phyloP scores from a whole-genome alignment of 37 sponge, comb jelly and placozoan species.

The Chondrilla cf. caribensis region DNA sequence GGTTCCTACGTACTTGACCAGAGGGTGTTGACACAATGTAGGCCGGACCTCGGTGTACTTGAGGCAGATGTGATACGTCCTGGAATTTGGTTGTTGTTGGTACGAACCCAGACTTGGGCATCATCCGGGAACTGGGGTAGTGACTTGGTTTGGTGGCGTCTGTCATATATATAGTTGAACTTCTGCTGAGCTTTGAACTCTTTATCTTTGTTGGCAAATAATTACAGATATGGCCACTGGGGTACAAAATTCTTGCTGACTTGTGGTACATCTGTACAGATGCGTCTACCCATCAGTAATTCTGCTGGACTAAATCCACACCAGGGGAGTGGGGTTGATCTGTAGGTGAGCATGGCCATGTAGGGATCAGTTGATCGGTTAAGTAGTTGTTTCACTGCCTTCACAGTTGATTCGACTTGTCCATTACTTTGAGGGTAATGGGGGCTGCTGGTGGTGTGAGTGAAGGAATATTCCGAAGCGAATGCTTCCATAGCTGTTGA shows the following conservation, averaged over 20 bases:
- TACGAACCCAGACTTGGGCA: slow-evolving; percentile 40
- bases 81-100: too few species aligned
- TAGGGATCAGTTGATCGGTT: slow-evolving; percentile 10
- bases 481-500: slow-evolving; percentile 41
- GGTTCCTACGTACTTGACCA: slow-evolving; percentile 29
- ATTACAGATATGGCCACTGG: slow-evolving; percentile 38
- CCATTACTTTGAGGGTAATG: slow-evolving; percentile 57
- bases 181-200: slow-evolving; percentile 28
- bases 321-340: slow-evolving; percentile 60
- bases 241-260: slow-evolving; percentile 24
- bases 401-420: slow-evolving; percentile 37
- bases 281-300: slow-evolving; percentile 37
- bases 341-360: slow-evolving; percentile 37
- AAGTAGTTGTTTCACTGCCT: slow-evolving; percentile 41
- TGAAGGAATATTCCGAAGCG: slow-evolving; percentile 24
- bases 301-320: slow-evolving; percentile 46
- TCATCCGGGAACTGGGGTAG: slow-evolving; percentile 7
- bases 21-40: slow-evolving; percentile 27
- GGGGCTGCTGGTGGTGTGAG: slow-evolving; percentile 55
- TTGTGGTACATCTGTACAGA: slow-evolving; percentile 44
- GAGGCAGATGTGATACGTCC: too few species aligned
- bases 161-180: slow-evolving; percentile 20
- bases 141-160: slow-evolving; percentile 17
- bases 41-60: slow-evolving; percentile 3
- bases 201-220: slow-evolving; percentile 7